Evolutionary conservation across 2,113 vertebrate species (phyloP), one percentile per base, ranked within the genome.

Genomic region (Rafetus swinhoei): DNA sequence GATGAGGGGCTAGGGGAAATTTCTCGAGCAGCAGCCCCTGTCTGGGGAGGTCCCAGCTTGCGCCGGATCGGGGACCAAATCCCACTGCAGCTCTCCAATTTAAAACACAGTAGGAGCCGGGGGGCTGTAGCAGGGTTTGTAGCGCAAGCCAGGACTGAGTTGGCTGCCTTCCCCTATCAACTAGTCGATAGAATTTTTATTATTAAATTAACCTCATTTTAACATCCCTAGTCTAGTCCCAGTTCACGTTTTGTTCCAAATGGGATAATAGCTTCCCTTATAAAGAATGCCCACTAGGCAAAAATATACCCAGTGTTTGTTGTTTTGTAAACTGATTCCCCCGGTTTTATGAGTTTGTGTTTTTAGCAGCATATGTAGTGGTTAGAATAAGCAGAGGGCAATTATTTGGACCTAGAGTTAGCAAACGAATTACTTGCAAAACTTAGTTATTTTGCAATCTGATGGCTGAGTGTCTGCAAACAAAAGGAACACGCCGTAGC

Each of bases 401-500:
- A 90, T 84, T 84, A 52, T 88, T 90, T 89, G 32, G 65, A 92
- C 18, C 4, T 8, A 92, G 55, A 87, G 81, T 95, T 95, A 95
- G 91, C 90, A 94, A 93, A 97, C 24, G 2, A 93, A 57, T 59
- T 62, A 45, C 59, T 96, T 92, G 88, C 95, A 95, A 95, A 94
- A 81, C 27, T 1, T 83, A 86, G 59, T 11, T 15, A 13, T 82
- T 96, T 85, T 93, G 91, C 77, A 81, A 80, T 79, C 62, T 50
- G 59, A 93, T 79, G 45, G 62, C 29, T 16, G 56, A 86, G 54
- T 2, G 14, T 0, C 50, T 1, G 18, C 16, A 86, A 84, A 90
- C 7, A 54, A 19, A 21, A 84, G 39, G 65, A 86, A 72, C 81
- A 86, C 86, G 84, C 88, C 89, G 52, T 13, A 59, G 85, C 27